These are phyloP conservation scores for Maniola hyperantus DNA, from an alignment of 2,888 invertebrate species.

Conservation along the genomic window DNA sequence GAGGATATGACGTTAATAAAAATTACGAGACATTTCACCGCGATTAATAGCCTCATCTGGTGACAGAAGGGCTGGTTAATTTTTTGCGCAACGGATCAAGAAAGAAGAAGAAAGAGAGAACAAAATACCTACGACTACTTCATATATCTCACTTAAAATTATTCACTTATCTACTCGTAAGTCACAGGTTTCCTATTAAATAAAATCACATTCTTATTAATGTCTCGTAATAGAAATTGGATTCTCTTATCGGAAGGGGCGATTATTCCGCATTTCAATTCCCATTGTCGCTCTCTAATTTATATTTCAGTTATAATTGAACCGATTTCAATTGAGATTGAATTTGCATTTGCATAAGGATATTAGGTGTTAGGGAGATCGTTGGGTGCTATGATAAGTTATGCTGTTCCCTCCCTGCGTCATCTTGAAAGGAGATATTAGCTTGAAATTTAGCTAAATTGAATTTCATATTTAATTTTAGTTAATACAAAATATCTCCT, in stretches of 20 bases:
- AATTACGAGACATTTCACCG: no score
- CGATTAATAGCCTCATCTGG: no score
- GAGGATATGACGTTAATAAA: not conserved
- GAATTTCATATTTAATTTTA: no score
- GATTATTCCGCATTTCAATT: slow-evolving; percentile 65
- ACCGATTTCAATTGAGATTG: slow-evolving; percentile 44
- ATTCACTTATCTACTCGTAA: not conserved
- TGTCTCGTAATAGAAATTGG: slow-evolving; percentile 44
- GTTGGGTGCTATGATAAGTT: not conserved
- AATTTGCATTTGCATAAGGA: slow-evolving; percentile 33
- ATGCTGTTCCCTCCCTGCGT: not conserved
- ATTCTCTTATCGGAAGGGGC: slow-evolving; percentile 62
- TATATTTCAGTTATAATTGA: slow-evolving; percentile 69
- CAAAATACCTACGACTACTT: no score
- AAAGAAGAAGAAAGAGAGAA: no score
- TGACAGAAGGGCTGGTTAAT: no score
- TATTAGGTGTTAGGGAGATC: not conserved
- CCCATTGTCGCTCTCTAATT: slow-evolving; percentile 61
- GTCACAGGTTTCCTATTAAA: slow-evolving; percentile 7
- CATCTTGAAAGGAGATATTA: not conserved
- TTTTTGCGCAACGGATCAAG: no score
- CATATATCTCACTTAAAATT: no score
- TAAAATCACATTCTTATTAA: slow-evolving; percentile 44
- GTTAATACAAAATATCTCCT: no score
- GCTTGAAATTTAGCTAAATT: no score